Evolutionary conservation across 1,140 invertebrate genomes (phyloP).

Genomic region (Zaprionus kolodkinae): DNA sequence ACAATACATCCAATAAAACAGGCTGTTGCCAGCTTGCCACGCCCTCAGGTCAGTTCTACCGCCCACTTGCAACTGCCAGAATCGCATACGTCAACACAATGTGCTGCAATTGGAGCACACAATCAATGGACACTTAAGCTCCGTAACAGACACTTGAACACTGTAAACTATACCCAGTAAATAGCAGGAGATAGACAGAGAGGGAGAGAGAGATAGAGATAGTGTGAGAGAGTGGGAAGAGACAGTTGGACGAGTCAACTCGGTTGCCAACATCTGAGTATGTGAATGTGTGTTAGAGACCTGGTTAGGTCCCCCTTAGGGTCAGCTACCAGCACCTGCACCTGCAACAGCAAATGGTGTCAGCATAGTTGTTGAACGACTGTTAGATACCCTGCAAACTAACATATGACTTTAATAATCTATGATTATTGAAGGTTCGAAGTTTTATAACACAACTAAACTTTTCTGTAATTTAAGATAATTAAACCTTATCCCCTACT

Average conservation of each 20-base stretch:
- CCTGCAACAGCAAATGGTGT: not conserved
- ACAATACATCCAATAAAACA: slow-evolving; percentile 45
- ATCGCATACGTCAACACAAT: slow-evolving; percentile 52
- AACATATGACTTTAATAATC: too few species aligned
- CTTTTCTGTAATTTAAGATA: too few species aligned
- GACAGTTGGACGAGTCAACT: slow-evolving; percentile 10
- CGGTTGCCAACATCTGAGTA: not conserved
- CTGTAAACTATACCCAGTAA: slow-evolving; percentile 39
- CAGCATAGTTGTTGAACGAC: not conserved
- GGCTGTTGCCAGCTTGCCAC: not conserved
- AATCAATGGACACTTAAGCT: slow-evolving; percentile 55
- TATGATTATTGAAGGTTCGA: not conserved
- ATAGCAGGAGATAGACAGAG: not conserved
- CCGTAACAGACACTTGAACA: slow-evolving; percentile 55
- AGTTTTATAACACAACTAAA: too few species aligned
- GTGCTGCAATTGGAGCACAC: slow-evolving; percentile 38
- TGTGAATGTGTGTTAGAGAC: not conserved
- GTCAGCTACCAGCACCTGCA: slow-evolving; percentile 23
- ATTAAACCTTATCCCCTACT: not conserved
- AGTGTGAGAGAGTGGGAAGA: not conserved
- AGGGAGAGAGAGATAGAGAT: not conserved
- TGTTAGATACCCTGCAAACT: not conserved
- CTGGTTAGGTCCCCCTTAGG: slow-evolving; percentile 1
- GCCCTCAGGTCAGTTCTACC: not conserved
- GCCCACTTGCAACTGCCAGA: slow-evolving; percentile 21